These are phyloP conservation scores for Rhingia campestris DNA, from an alignment of 2,888 invertebrate species.

Conservation along the genomic window DNA sequence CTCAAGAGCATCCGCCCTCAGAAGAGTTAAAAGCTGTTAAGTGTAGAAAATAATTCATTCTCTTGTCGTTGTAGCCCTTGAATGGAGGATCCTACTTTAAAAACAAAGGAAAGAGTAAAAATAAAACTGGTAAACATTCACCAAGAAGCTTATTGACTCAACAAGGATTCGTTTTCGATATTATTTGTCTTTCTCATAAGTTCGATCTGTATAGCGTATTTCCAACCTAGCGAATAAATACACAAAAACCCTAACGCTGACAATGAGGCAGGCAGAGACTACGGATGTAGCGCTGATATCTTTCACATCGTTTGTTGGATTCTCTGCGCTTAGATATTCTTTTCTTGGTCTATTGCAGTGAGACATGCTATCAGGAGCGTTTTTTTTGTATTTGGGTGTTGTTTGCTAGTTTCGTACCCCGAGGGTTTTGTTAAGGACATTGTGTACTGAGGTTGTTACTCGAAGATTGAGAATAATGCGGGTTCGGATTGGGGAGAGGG, in stretches of 20 bases:
- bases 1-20: not conserved
- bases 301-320: constrained; percentile 70
- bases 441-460: constrained; percentile 48
- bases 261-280: constrained; percentile 22
- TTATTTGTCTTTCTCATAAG: constrained; percentile 55
- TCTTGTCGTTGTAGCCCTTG: constrained; percentile 32
- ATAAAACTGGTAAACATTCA: constrained; percentile 12
- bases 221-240: constrained; percentile 39
- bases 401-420: constrained; percentile 21
- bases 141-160: constrained; percentile 54
- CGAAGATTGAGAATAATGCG: constrained; percentile 57
- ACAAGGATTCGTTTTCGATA: constrained; percentile 47
- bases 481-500: constrained; percentile 15
- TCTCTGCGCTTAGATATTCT: constrained; percentile 17
- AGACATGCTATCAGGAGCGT: constrained; percentile 42
- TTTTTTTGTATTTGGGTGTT: not conserved
- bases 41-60: constrained; percentile 24
- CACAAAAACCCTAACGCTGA: constrained; percentile 20
- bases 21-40: constrained; percentile 7
- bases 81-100: constrained; percentile 3
- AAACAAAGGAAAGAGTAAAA: not conserved
- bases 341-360: constrained; percentile 48
- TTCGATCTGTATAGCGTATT: constrained; percentile 28
- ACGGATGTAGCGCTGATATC: constrained; percentile 52
- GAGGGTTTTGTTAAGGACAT: constrained; percentile 52